phyloP scores from a whole-genome alignment of 2,113 vertebrate genomes.

The Zosterops pallidus region DNA sequence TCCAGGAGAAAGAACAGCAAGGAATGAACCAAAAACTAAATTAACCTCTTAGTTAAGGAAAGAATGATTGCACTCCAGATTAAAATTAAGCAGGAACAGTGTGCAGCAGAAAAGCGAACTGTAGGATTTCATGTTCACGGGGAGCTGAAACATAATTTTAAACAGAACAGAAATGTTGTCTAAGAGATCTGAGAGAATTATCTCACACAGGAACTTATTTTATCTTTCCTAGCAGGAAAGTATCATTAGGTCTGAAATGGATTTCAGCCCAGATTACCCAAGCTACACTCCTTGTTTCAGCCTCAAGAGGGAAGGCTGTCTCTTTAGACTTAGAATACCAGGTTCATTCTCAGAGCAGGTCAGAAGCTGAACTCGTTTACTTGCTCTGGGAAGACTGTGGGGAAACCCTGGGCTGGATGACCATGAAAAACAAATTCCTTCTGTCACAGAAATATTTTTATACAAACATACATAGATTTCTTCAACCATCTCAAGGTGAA shows the following conservation, averaged over 20 bases:
- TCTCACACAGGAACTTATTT: conserved; percentile 3
- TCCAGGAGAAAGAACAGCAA: neutral
- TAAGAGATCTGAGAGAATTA: neutral
- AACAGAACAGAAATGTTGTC: neutral
- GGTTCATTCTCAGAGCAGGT: neutral
- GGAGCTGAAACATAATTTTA: neutral
- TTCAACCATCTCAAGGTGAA: conserved; percentile 38
- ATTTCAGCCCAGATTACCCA: conserved; percentile 18
- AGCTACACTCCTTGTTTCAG: neutral
- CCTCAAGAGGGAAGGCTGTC: neutral
- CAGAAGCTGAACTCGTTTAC: neutral
- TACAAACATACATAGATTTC: neutral
- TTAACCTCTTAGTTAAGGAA: neutral
- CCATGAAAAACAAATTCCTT: neutral
- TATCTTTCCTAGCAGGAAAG: conserved; percentile 19
- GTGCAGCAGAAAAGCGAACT: neutral
- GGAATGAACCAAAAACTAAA: neutral
- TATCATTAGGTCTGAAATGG: neutral
- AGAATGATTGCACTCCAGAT: neutral
- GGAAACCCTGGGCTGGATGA: conserved; percentile 2
- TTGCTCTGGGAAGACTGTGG: neutral
- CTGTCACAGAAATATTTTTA: conserved; percentile 3
- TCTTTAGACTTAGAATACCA: neutral
- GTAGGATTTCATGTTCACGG: neutral
- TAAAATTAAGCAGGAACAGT: neutral